These are phyloP conservation scores for Pocillopora grandis DNA, from an alignment of 92 coral and sea anemone genomes.

Conservation along the genomic window DNA sequence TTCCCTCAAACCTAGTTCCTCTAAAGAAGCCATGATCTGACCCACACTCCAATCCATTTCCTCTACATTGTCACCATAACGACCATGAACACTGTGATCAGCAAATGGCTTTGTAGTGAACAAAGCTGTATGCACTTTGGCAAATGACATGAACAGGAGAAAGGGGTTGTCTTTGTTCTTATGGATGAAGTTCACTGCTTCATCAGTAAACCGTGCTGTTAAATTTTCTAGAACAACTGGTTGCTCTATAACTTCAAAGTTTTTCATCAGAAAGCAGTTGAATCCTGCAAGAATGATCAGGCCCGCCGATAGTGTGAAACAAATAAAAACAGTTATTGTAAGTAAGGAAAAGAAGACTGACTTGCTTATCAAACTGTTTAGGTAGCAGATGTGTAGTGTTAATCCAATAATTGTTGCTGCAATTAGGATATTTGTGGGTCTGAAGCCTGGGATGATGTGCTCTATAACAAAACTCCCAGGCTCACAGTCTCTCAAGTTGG, in stretches of 20 bases:
- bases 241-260: constrained; percentile 77
- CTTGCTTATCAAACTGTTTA: constrained; percentile 31
- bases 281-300: background rate
- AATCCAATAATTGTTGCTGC: constrained; percentile 42
- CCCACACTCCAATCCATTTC: constrained; percentile 96
- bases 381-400: constrained; percentile 28
- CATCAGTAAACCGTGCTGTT: constrained; percentile 72
- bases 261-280: constrained; percentile 71
- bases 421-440: constrained; percentile 27
- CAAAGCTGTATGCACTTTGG: constrained; percentile 77
- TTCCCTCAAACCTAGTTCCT: constrained; percentile 60
- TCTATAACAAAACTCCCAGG: constrained; percentile 46
- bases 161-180: constrained; percentile 62
- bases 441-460: constrained; percentile 44
- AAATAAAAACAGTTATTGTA: background rate
- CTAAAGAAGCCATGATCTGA: constrained; percentile 63
- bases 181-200: constrained; percentile 68
- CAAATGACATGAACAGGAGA: constrained; percentile 75
- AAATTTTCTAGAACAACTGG: constrained; percentile 71
- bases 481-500: constrained; percentile 62
- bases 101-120: constrained; percentile 60
- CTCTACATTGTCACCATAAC: constrained; percentile 87
- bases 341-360: background rate
- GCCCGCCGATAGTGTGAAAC: background rate
- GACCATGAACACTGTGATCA: constrained; percentile 80